Evolutionary conservation across 2,113 vertebrate genomes (phyloP).

Genomic region (Sula dactylatra): DNA sequence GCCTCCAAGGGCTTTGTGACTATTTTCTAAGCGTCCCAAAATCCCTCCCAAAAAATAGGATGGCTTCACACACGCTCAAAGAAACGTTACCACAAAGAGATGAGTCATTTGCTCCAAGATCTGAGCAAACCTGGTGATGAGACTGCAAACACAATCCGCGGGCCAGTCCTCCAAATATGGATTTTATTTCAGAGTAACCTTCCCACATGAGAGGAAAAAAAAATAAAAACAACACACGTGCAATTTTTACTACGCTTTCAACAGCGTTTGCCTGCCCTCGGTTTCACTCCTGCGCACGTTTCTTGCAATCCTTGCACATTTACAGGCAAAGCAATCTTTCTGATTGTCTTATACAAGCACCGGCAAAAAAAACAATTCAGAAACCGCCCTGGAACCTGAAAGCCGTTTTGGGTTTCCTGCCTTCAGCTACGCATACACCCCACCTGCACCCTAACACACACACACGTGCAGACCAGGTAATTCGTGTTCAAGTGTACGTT

Average conservation of each 20-base stretch:
- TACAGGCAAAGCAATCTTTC: not conserved
- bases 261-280: accelerated
- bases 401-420: accelerated
- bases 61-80: not conserved
- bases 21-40: not conserved
- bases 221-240: not conserved
- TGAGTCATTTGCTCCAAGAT: not conserved
- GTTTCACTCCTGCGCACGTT: accelerated
- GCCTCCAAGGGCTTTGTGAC: accelerated
- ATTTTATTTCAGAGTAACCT: not conserved
- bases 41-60: accelerated
- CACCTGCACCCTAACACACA: not conserved
- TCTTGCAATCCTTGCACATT: accelerated
- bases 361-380: not conserved
- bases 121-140: not conserved
- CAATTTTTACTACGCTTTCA: not conserved
- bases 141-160: accelerated
- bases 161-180: accelerated
- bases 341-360: no score
- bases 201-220: no score
- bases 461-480: not conserved
- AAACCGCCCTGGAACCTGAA: not conserved
- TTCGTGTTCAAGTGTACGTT: accelerated
- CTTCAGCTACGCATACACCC: not conserved
- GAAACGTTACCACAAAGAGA: not conserved